A percentile compares a stretch with the other conserved stretches of the same genome.
Evolutionary conservation across 1,140 invertebrate species (phyloP).

Genomic region (Eurosta solidaginis): DNA sequence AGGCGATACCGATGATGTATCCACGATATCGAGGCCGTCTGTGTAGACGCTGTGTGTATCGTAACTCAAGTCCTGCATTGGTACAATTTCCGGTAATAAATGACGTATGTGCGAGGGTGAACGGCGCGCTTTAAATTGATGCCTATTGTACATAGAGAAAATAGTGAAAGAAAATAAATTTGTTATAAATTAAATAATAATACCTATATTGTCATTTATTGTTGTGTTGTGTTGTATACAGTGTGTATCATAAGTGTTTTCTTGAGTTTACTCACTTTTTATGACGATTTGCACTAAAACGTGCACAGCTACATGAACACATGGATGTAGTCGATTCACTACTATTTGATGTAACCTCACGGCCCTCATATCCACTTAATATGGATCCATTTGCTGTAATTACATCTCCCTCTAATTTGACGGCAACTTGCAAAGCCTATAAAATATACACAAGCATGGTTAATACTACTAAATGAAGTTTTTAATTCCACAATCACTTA

Average conservation of each 20-base stretch:
- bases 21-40: slow-evolving; percentile 37
- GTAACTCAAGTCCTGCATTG: slow-evolving; percentile 63
- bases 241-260: background rate
- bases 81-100: slow-evolving; percentile 69
- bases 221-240: no score
- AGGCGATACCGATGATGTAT: slow-evolving; percentile 41
- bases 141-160: slow-evolving; percentile 40
- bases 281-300: slow-evolving; percentile 68
- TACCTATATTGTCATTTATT: background rate
- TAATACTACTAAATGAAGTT: background rate
- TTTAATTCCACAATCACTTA: background rate
- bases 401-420: slow-evolving; percentile 91
- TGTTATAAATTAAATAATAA: background rate
- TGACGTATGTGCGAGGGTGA: slow-evolving; percentile 73
- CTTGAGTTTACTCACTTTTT: slow-evolving; percentile 58
- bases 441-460: slow-evolving; percentile 36
- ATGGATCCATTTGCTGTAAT: slow-evolving; percentile 88
- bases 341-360: slow-evolving; percentile 65
- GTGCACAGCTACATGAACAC: slow-evolving; percentile 82
- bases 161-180: background rate
- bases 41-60: slow-evolving; percentile 54
- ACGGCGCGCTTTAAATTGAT: slow-evolving; percentile 70
- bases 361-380: slow-evolving; percentile 69
- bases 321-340: slow-evolving; percentile 72
- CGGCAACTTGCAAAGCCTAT: slow-evolving; percentile 82